Percentiles rank a stretch among this genome's conserved stretches.
Evolutionary conservation across 2,113 vertebrate genomes (phyloP).

Genomic region (Chascanopsetta lugubris): DNA sequence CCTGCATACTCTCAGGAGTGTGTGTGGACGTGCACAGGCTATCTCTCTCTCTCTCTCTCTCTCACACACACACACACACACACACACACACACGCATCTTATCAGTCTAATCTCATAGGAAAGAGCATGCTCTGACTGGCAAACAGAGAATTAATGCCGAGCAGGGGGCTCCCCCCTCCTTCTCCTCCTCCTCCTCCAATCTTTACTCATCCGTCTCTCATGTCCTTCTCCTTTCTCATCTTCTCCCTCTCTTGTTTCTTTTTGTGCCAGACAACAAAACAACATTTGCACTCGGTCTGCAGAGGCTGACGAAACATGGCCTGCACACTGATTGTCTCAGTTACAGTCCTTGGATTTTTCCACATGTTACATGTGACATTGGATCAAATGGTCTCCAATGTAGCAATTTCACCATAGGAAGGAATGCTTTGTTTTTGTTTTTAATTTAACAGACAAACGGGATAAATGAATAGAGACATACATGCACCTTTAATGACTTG

Average conservation of each 20-base stretch:
- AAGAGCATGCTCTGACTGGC: constrained; percentile 79
- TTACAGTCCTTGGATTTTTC: constrained; percentile 16
- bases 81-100: constrained; percentile 59
- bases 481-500: constrained; percentile 22
- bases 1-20: too few relatives aligned
- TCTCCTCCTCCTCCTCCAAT: constrained; percentile 55
- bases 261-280: constrained; percentile 54
- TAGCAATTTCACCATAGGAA: too few relatives aligned
- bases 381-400: too few relatives aligned
- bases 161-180: constrained; percentile 59
- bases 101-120: constrained; percentile 80
- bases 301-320: constrained; percentile 30
- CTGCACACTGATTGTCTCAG: constrained; percentile 40
- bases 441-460: background rate
- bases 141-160: constrained; percentile 80
- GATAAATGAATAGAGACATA: background rate
- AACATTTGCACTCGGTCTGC: constrained; percentile 48
- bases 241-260: constrained; percentile 27
- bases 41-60: too few relatives aligned
- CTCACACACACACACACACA: constrained; percentile 45
- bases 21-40: constrained; percentile 17
- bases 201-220: constrained; percentile 65
- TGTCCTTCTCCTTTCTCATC: constrained; percentile 57
- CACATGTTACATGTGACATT: too few relatives aligned
- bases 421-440: too few relatives aligned